Conservation (phyloP, 2,797 vertebrate genomes). For the Parauchenoglanis ngamensis region DNA sequence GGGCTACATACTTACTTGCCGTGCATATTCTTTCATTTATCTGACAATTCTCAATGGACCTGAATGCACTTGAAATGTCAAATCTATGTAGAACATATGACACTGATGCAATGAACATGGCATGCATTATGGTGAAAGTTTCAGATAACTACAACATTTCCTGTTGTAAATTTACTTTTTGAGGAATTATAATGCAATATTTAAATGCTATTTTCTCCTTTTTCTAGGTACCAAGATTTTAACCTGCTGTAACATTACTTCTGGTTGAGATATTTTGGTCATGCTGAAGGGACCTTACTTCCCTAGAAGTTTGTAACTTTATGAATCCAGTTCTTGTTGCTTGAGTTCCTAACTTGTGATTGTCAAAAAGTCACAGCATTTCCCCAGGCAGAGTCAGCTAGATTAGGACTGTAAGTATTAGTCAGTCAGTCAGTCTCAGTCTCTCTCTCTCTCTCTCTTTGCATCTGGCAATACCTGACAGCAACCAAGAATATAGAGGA, state of each 20-base stretch:
- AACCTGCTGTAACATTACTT: background rate
- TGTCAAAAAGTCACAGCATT: slow-evolving; percentile 36
- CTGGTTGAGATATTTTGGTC: background rate
- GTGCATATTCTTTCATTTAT: background rate
- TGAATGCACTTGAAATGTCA: background rate
- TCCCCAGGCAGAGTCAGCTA: slow-evolving; percentile 36
- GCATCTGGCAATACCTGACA: slow-evolving; percentile 31
- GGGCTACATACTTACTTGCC: background rate
- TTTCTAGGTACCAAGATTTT: slow-evolving; percentile 3
- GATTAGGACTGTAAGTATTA: background rate
- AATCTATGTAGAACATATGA: background rate
- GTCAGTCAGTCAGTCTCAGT: too few relatives aligned
- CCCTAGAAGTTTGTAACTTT: slow-evolving; percentile 1
- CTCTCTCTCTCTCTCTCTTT: background rate
- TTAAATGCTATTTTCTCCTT: background rate
- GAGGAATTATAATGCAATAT: background rate
- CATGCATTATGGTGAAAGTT: background rate
- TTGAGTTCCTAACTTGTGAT: slow-evolving; percentile 6
- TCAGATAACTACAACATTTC: background rate
- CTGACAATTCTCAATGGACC: background rate
- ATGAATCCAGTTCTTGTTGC: slow-evolving; percentile 18
- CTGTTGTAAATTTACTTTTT: background rate
- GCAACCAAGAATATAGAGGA: slow-evolving; percentile 27
- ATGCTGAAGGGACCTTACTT: background rate
- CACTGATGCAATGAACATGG: background rate